Percentiles rank a stretch among this genome's conserved stretches.
Evolutionary conservation across 2,113 vertebrate genomes (phyloP).

Genomic region (Lampris megalopsis): DNA sequence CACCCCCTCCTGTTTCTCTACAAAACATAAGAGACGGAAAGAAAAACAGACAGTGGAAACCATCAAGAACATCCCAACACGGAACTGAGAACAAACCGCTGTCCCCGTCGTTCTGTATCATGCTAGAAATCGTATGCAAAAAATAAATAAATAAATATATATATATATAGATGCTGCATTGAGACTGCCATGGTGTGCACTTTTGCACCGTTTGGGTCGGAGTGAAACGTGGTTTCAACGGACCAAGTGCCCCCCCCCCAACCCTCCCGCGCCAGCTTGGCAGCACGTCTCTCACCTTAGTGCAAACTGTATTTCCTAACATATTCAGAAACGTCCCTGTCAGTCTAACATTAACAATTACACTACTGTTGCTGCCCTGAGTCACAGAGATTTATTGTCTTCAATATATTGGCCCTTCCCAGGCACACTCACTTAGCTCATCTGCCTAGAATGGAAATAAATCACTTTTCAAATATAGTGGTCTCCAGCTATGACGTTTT

Average conservation of each 20-base stretch:
- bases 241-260: too few species aligned
- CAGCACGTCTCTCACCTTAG: too few species aligned
- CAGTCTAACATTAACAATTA: background rate
- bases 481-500: constrained; percentile 30
- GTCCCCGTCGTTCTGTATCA: background rate
- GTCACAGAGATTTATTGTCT: background rate
- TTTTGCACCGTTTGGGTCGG: background rate
- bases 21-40: background rate
- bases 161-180: background rate
- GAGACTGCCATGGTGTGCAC: background rate
- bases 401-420: background rate
- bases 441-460: constrained; percentile 25
- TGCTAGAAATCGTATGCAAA: background rate
- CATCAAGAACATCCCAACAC: background rate
- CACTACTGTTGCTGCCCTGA: background rate
- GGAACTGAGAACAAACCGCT: background rate
- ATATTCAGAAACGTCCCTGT: background rate
- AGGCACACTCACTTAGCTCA: constrained; percentile 1
- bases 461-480: constrained; percentile 5
- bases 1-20: constrained; percentile 19
- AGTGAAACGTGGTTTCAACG: too few species aligned
- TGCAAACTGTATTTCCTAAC: background rate
- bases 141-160: background rate
- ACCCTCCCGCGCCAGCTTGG: too few species aligned
- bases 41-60: constrained; percentile 8